Conservation (phyloP, 2,113 vertebrate genomes). For the Zosterops borbonicus region DNA sequence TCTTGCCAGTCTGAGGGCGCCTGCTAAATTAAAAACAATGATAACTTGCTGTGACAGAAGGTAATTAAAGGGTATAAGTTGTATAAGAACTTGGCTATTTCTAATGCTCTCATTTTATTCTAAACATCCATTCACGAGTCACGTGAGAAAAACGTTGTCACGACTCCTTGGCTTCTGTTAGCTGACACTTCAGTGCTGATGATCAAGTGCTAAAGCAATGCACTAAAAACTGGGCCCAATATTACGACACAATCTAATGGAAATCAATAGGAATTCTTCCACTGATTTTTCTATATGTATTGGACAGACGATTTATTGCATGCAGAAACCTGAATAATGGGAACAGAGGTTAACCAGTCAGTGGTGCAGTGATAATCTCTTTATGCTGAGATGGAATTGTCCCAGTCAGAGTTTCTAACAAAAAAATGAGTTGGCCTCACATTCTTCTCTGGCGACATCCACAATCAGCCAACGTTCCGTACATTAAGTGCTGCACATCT, state of each 20-base stretch:
- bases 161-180: background rate
- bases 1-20: background rate
- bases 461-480: conserved; percentile 6
- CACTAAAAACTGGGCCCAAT: background rate
- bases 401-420: background rate
- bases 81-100: background rate
- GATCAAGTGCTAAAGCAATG: background rate
- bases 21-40: conserved; percentile 28
- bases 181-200: background rate
- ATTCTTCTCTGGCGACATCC: background rate
- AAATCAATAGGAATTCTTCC: conserved; percentile 12
- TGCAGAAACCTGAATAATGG: background rate
- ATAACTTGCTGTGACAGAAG: background rate
- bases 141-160: background rate
- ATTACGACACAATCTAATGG: background rate
- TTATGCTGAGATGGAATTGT: background rate
- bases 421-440: conserved; percentile 24
- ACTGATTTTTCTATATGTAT: background rate
- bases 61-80: background rate
- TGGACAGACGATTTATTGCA: background rate
- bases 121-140: background rate
- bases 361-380: background rate
- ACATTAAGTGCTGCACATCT: conserved; percentile 20
- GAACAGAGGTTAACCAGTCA: conserved; percentile 11
- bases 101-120: background rate